Evolutionary conservation across 2,797 vertebrate genomes (phyloP), one percentile per base, ranked within the genome.

Genomic region (Vespertilio murinus): DNA sequence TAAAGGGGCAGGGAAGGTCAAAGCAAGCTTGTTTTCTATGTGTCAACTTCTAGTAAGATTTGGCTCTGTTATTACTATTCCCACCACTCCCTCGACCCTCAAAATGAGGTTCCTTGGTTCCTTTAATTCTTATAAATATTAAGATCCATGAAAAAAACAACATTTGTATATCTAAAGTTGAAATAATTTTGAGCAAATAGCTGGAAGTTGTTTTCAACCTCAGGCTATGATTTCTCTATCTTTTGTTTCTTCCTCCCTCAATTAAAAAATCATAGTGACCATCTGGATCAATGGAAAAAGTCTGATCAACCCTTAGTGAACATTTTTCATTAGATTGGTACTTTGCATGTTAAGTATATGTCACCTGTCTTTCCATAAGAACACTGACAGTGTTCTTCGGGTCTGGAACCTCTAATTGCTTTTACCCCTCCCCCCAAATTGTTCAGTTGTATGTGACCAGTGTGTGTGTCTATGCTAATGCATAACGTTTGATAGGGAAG

Each of bases 361-460:
- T 65, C 40, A 11, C 1, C 1, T 35, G 6, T 65, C 20, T 92
- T 81, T 83, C n/a, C n/a, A n/a, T n/a, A n/a, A n/a, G n/a, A n/a
- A n/a, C 81, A 61, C 79, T 38, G 45, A 65, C 45, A 79, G 25
- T 35, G 10, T 18, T 78, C 28, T 88, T 49, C 40, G 35, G 17
- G 42, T 77, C 42, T 85, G 42, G 82, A 95, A 40, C 6, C 18
- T 79, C 22, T 52, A 9, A 73, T 28, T 49, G 14, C 45, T 75
- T 89, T 52, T 23, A 35, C 8, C 8, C 18, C 45, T 10, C 40
- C 0, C 1, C n/a, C 11, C 1, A 14, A 2, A 2, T 10, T 49
- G 16, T 35, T 80, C 67, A 64, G 20, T 33, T 18, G 30, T 10
- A 4, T 35, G 17, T 49, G 64, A 18, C 38, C 11, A 1, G 25